Evolutionary conservation across 2,797 vertebrate genomes (phyloP), one percentile per base, ranked within the genome.

Genomic region (Poeciliopsis gracilis): DNA sequence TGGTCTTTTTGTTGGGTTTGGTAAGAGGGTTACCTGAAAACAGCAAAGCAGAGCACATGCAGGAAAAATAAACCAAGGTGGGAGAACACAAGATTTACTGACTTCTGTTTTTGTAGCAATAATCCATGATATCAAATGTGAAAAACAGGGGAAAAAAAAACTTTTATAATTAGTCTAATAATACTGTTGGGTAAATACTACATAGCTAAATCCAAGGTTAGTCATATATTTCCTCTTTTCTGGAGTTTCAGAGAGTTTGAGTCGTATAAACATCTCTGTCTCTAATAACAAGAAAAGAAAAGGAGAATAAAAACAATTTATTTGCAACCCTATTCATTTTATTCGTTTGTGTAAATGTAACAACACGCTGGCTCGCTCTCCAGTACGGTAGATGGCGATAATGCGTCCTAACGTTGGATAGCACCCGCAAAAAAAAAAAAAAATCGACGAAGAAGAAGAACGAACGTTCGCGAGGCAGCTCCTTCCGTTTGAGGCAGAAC

Each of bases 1-100:
- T 94, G 86, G 96, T 97, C 96, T 97, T 98, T 96, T 98, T 98
- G 92, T 93, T 95, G 94, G 97, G 96, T 93, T 96, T 96, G 80
- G 92, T 91, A 45, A 96, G 94, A 72, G 96, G 94, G 93, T 98
- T 97, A 95, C 98, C 98, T 99, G 88, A 86, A 97, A 96, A 94
- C 92, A 92, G 94, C 88, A 94, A 95, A 95, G 94, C 89, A 94
- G 93, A 94, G 93, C 88, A 93, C 38, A 90, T 41, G 86, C 88
- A 83, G 94, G 79, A 87, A 20, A 57, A 46, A 59, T 67, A 67
- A 43, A n/a, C 5, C 36, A 7, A 43, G 20, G 23, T 36, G 33
- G 38, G 4, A 57, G 20, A 57, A 12, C 55, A 28, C n/a, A 33
- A 33, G 49, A 23, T 51, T 9, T 20, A 23, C 49, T 51, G 49